Conservation (phyloP, 2,797 vertebrate species). For the Pelodytes ibericus region DNA sequence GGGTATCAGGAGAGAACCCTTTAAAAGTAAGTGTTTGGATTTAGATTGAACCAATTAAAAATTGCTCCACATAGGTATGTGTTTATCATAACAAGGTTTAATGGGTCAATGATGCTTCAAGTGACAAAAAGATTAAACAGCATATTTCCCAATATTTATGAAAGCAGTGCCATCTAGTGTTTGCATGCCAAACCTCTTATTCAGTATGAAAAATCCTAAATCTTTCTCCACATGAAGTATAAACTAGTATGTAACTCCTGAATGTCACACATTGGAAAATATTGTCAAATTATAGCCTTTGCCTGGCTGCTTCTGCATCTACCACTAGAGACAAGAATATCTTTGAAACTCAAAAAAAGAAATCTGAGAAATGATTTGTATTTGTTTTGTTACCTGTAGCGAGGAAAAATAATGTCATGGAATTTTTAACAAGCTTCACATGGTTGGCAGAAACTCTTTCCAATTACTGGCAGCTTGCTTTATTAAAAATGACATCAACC, state of each 20-base stretch:
- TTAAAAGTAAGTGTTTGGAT: too few relatives aligned
- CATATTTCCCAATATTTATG: conserved; percentile 10
- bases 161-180: conserved; percentile 38
- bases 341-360: conserved; percentile 21
- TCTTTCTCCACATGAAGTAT: not conserved
- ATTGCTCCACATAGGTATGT: too few relatives aligned
- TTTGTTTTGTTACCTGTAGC: conserved; percentile 5
- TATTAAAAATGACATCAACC: not conserved
- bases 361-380: conserved; percentile 11
- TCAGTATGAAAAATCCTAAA: not conserved
- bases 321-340: not conserved
- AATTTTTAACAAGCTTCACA: not conserved
- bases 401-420: not conserved
- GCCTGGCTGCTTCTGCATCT: not conserved
- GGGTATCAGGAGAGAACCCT: too few relatives aligned
- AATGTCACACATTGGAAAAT: not conserved
- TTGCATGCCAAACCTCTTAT: not conserved
- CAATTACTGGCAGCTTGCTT: not conserved
- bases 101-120: not conserved
- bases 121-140: not conserved
- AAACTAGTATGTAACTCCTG: not conserved
- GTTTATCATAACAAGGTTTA: not conserved
- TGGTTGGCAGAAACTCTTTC: not conserved
- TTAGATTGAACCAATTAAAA: too few relatives aligned
- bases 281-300: conserved; percentile 8